Conservation (phyloP, 1,140 invertebrate genomes). For the Drosophila lowei region DNA sequence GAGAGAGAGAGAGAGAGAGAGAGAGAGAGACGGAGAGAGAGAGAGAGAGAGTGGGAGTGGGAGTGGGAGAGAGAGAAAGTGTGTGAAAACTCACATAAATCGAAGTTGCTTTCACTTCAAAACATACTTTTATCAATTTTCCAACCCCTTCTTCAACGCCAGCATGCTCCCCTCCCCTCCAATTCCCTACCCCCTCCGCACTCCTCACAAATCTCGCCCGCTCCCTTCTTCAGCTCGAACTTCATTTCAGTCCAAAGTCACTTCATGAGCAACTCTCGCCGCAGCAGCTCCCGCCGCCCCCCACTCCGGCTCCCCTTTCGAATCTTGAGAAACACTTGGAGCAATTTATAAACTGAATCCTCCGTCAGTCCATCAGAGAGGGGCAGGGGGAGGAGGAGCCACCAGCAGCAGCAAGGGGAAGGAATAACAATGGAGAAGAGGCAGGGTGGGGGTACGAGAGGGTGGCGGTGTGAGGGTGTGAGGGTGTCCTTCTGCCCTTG, state of each 20-base stretch:
- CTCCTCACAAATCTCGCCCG: too few relatives aligned
- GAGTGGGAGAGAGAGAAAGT: constrained; percentile 3
- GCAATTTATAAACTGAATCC: constrained; percentile 71
- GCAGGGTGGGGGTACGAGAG: background rate
- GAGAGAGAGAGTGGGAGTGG: constrained; percentile 5
- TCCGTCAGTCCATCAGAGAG: constrained; percentile 10
- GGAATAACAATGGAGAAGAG: too few relatives aligned
- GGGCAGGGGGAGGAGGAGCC: too few relatives aligned
- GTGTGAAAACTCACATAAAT: constrained; percentile 6
- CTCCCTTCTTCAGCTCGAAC: constrained; percentile 13
- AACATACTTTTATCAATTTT: constrained; percentile 38
- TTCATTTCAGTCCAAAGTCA: constrained; percentile 17
- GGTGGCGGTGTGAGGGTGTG: constrained; percentile 9
- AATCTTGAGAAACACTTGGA: constrained; percentile 42
- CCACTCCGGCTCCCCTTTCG: constrained; percentile 15
- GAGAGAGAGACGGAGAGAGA: constrained; percentile 15
- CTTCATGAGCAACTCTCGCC: constrained; percentile 33
- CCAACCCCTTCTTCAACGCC: too few relatives aligned
- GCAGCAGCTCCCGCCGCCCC: too few relatives aligned
- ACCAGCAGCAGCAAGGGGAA: too few relatives aligned
- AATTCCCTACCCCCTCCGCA: too few relatives aligned
- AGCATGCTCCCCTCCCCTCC: too few relatives aligned
- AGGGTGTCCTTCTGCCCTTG: constrained; percentile 47
- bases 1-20: constrained; percentile 19
- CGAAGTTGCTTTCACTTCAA: constrained; percentile 28